These are phyloP conservation scores for Enhydra lutris DNA, from an alignment of 2,113 vertebrate species.

Conservation along the genomic window DNA sequence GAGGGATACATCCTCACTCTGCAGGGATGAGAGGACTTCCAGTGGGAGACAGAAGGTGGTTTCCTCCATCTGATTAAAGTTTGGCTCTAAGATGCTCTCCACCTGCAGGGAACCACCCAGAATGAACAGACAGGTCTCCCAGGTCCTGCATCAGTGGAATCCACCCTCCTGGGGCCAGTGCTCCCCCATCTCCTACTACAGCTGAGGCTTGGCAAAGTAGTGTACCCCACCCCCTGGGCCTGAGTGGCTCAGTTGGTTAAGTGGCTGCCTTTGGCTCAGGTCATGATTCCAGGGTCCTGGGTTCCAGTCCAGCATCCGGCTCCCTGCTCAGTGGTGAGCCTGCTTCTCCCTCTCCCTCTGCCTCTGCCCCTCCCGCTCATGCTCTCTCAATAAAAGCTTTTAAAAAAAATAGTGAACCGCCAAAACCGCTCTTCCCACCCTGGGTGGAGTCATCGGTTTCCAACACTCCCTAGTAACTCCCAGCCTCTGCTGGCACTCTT, in stretches of 20 bases:
- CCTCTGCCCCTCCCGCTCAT: too few species aligned
- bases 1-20: not conserved
- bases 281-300: too few species aligned
- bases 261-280: too few species aligned
- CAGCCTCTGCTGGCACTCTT: not conserved
- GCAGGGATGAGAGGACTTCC: not conserved
- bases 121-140: not conserved
- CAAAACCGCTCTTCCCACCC: rapidly evolving
- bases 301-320: too few species aligned
- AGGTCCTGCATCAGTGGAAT: not conserved
- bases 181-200: not conserved
- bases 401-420: not conserved
- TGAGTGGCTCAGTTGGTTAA: too few species aligned
- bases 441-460: not conserved
- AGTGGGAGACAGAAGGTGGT: not conserved
- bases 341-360: too few species aligned
- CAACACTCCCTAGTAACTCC: not conserved
- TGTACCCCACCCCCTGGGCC: rapidly evolving
- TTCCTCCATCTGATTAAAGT: not conserved
- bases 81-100: not conserved
- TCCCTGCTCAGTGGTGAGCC: too few species aligned
- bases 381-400: too few species aligned
- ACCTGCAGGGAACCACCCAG: not conserved
- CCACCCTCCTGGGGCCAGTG: not conserved
- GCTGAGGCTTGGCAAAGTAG: not conserved